phyloP scores from a whole-genome alignment of 2,888 invertebrate genomes.

The Fragum whitleyi region DNA sequence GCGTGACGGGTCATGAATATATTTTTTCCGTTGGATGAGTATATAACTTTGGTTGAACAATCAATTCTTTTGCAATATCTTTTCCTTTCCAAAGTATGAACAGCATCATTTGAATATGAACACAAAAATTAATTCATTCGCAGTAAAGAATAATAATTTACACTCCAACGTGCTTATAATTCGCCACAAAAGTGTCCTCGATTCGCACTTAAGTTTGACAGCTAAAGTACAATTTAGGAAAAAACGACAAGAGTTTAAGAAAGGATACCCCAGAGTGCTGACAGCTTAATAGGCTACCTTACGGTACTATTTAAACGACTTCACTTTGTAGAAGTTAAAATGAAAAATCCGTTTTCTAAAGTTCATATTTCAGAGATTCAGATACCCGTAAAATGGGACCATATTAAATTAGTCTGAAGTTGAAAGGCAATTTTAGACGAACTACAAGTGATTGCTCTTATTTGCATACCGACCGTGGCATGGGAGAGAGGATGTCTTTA shows the following conservation, averaged over 20 bases:
- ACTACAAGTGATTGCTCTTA: conserved; percentile 17
- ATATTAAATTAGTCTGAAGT: conserved; percentile 24
- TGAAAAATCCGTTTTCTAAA: conserved; percentile 20
- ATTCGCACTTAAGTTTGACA: conserved; percentile 40
- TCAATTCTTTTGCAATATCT: too few relatives aligned
- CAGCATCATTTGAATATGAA: neutral
- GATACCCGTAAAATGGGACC: conserved; percentile 24
- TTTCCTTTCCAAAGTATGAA: too few relatives aligned
- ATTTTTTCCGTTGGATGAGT: too few relatives aligned
- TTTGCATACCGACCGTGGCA: conserved; percentile 6
- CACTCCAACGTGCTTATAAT: neutral
- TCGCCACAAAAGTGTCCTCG: conserved; percentile 22
- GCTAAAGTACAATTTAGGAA: conserved; percentile 36
- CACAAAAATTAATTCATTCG: neutral
- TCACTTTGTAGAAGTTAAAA: conserved; percentile 5
- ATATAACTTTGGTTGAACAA: too few relatives aligned
- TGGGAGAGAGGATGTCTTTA: neutral
- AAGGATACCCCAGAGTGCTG: conserved; percentile 13
- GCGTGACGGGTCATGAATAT: too few relatives aligned
- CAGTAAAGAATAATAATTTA: conserved; percentile 35
- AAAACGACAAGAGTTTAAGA: conserved; percentile 9
- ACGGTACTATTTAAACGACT: neutral
- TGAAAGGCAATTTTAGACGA: conserved; percentile 17
- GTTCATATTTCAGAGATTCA: conserved; percentile 12
- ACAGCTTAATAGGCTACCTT: conserved; percentile 19